These are phyloP conservation scores for Pelmatolapia mariae DNA, from an alignment of 2,113 vertebrate species.

Conservation along the genomic window DNA sequence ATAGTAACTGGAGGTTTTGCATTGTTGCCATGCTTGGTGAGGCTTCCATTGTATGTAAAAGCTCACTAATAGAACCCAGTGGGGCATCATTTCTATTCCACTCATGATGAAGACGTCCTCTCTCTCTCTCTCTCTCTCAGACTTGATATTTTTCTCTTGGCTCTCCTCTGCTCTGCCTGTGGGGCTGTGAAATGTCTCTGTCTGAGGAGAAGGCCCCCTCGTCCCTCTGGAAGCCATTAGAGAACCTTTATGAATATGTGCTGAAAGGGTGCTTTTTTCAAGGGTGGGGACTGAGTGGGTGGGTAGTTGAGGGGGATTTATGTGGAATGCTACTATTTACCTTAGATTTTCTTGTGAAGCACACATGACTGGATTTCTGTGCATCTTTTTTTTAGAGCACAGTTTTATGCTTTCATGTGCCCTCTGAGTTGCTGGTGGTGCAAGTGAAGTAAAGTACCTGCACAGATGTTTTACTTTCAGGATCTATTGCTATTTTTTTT, in stretches of 20 bases:
- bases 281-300: slow-evolving; percentile 35
- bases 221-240: slow-evolving; percentile 77
- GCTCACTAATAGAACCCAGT: slow-evolving; percentile 75
- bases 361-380: slow-evolving; percentile 1
- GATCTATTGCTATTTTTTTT: not conserved
- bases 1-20: slow-evolving; percentile 27
- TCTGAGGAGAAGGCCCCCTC: slow-evolving; percentile 55
- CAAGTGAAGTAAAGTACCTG: not conserved
- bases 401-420: not conserved
- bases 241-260: slow-evolving; percentile 73
- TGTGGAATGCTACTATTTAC: slow-evolving; percentile 32
- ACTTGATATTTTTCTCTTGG: slow-evolving; percentile 53
- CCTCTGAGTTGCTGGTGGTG: not conserved
- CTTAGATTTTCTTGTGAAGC: slow-evolving; percentile 2
- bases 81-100: slow-evolving; percentile 73
- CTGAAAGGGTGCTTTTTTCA: slow-evolving; percentile 58
- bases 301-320: slow-evolving; percentile 30
- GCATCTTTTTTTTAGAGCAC: not conserved
- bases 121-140: not conserved
- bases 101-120: slow-evolving; percentile 70
- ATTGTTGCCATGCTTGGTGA: slow-evolving; percentile 31
- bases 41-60: slow-evolving; percentile 64
- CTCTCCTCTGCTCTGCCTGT: slow-evolving; percentile 47
- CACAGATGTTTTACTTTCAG: not conserved
- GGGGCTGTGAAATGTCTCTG: slow-evolving; percentile 67